Conservation (phyloP, 1,140 invertebrate genomes). For the Drosophila hydei region DNA sequence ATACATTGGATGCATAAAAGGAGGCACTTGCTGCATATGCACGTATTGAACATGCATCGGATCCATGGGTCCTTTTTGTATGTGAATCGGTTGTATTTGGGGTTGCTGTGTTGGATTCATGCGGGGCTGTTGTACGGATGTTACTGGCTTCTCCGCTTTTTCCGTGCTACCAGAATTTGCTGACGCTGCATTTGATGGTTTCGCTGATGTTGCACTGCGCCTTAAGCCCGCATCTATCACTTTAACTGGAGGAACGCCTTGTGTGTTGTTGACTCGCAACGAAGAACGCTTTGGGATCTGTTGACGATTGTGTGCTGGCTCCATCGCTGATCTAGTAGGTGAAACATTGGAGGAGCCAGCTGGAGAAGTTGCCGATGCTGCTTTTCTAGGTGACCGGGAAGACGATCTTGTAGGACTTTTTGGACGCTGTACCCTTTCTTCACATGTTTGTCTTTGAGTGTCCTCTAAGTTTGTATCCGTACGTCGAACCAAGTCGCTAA, state of each 20-base stretch:
- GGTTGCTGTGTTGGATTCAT: slow-evolving; percentile 5
- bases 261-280: slow-evolving; percentile 3
- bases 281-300: slow-evolving; percentile 3
- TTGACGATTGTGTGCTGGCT: neutral
- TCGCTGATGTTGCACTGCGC: neutral
- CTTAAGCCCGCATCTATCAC: slow-evolving; percentile 58
- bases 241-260: slow-evolving; percentile 26
- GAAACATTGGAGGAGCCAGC: neutral
- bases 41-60: neutral
- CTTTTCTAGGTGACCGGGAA: slow-evolving; percentile 33
- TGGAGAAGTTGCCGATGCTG: neutral
- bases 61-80: neutral
- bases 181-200: neutral
- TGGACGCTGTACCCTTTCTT: neutral
- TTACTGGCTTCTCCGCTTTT: neutral
- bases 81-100: slow-evolving; percentile 4
- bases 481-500: slow-evolving; percentile 57
- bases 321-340: neutral
- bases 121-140: neutral
- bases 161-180: neutral
- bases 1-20: slow-evolving; percentile 19
- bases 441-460: neutral
- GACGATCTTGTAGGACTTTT: slow-evolving; percentile 44
- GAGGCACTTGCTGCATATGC: slow-evolving; percentile 8
- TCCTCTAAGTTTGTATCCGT: neutral